Evolutionary conservation across 2,113 vertebrate genomes (phyloP).

Genomic region (Trematomus loennbergii): DNA sequence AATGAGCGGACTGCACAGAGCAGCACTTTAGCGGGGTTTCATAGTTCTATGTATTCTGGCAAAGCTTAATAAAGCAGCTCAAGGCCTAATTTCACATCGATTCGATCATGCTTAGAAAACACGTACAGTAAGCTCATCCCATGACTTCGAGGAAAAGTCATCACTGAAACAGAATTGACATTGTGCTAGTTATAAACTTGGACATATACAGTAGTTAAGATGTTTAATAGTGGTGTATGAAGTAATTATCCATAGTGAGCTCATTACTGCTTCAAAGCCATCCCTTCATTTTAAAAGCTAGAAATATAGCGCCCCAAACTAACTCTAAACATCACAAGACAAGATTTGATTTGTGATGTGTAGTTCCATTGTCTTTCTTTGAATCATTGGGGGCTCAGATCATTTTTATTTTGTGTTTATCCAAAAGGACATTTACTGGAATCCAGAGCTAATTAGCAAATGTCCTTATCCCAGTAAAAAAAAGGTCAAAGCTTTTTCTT

Average conservation of each 20-base stretch:
- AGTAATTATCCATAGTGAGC: too few relatives aligned
- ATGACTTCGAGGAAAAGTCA: slow-evolving; percentile 32
- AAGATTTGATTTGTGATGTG: too few relatives aligned
- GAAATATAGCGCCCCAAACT: too few relatives aligned
- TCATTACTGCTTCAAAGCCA: too few relatives aligned
- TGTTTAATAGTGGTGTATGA: too few relatives aligned
- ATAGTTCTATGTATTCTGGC: slow-evolving; percentile 3
- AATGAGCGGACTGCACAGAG: neutral
- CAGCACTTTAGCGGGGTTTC: neutral
- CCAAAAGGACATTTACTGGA: neutral
- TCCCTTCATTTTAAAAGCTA: too few relatives aligned
- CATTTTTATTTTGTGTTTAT: neutral
- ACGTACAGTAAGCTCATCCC: slow-evolving; percentile 17
- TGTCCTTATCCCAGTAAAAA: neutral
- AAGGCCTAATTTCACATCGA: slow-evolving; percentile 32
- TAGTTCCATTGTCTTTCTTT: too few relatives aligned
- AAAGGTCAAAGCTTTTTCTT: neutral
- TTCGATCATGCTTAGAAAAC: slow-evolving; percentile 30
- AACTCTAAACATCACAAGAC: too few relatives aligned
- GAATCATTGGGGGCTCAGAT: neutral
- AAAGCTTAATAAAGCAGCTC: slow-evolving; percentile 6
- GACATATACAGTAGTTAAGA: too few relatives aligned
- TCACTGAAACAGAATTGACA: slow-evolving; percentile 23
- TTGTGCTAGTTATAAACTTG: neutral
- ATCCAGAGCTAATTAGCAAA: neutral